Base-by-base conservation (phyloP, 1,140 invertebrate genomes). In the Lepidurus packardi region DNA sequence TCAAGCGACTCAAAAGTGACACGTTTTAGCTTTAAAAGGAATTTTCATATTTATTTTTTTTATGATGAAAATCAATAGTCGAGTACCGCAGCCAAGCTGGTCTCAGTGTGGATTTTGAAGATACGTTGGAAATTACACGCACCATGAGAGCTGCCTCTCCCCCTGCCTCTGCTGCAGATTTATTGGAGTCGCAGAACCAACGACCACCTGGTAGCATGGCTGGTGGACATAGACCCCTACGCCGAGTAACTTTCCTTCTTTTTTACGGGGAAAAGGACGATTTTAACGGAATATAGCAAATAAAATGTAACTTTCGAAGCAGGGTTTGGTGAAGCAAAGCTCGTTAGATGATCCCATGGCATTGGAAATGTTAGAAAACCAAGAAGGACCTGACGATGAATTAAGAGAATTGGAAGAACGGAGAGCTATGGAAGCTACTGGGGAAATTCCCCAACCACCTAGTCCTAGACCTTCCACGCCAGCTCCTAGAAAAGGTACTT, bases 61-160 rank as follows among this genome's bases (percentile, higher is more conserved):
- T 9, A 34, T 9, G 13, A 11, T 47, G 7, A n/a, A 78, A 79
- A 80, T 9, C 76, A 84, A 65, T 65, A 65, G 83, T 90, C 81
- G 86, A 89, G 79, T 91, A 95, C 81, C 86, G 96, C 16, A 86
- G 89, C 80, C 88, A 90, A 81, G 89, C 90, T 82, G 90, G 90
- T 8, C 87, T 98, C 77, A 86, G 91, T 53, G 90, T 90, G 34
- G 85, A 92, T 76, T 91, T 91, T 80, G 96, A 98, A 87, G 96
- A 99, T 85, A 97, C 96, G 9, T 89, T 98, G 80, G 94, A 98
- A 87, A 92, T 98, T 10, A 92, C 95, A 1, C 92, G 91, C 83
- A 91, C 90, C 73, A 98, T 99, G 95, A 87, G 96, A 82, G 92
- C 97, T 1, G 95, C 95, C 77, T 97, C 96, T 21, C 97, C 97